These are phyloP conservation scores for Gymnopithys bicolor DNA, from an alignment of 2,797 vertebrate species.

Conservation along the genomic window DNA sequence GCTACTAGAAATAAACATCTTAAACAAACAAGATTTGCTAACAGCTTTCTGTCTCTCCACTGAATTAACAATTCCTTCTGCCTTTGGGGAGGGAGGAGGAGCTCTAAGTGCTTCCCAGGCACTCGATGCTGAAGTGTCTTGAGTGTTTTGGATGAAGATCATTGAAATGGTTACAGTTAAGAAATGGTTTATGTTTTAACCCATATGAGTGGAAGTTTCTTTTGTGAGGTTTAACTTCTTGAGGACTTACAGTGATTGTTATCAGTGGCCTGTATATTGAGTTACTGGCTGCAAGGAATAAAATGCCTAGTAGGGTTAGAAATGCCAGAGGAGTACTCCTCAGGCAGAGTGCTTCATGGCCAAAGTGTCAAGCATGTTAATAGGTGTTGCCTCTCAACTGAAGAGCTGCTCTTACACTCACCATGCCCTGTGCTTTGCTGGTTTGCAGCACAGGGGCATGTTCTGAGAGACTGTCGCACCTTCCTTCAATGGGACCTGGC, in stretches of 20 bases:
- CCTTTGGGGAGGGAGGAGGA: background rate
- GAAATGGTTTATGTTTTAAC: background rate
- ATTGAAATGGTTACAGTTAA: background rate
- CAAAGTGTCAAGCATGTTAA: background rate
- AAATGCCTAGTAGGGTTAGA: background rate
- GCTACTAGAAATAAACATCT: conserved; percentile 57
- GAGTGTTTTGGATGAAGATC: background rate
- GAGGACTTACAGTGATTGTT: background rate
- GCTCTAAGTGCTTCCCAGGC: background rate
- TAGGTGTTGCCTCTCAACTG: background rate
- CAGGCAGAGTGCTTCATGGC: background rate
- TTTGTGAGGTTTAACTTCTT: background rate
- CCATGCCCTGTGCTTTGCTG: background rate
- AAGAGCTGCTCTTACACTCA: background rate
- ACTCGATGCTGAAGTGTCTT: background rate
- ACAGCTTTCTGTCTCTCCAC: conserved; percentile 46
- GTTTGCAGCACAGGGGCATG: background rate
- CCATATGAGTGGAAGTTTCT: background rate
- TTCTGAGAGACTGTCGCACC: background rate
- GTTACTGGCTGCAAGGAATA: background rate
- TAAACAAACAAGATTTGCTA: conserved; percentile 61
- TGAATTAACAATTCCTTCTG: conserved; percentile 50
- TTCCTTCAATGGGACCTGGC: background rate
- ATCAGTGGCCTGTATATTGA: background rate
- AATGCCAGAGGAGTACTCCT: background rate